A percentile compares a stretch with the other conserved stretches of the same genome.
phyloP scores from a whole-genome alignment of 2,888 invertebrate genomes.

The Xanthorhoe spadicearia region DNA sequence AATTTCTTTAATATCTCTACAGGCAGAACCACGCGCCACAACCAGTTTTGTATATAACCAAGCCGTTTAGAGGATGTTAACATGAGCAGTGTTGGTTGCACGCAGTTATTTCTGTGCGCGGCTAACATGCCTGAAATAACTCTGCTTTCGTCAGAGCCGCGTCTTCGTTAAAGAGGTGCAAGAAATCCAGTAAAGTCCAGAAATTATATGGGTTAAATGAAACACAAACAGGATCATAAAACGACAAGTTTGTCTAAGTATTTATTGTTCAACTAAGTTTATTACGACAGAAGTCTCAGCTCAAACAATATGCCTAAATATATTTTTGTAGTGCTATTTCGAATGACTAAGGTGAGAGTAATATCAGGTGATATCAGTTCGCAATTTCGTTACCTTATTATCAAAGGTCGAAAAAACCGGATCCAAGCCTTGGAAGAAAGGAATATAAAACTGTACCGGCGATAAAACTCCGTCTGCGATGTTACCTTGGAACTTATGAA shows the following conservation, averaged over 20 bases:
- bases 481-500: constrained; percentile 15
- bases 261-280: too few relatives aligned
- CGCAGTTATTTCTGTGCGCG: constrained; percentile 54
- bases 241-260: too few relatives aligned
- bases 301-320: background rate
- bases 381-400: constrained; percentile 17
- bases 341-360: constrained; percentile 20
- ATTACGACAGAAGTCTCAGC: too few relatives aligned
- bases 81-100: constrained; percentile 7
- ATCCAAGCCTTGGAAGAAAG: constrained; percentile 32
- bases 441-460: constrained; percentile 20
- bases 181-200: background rate
- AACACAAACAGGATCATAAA: too few relatives aligned
- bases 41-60: too few relatives aligned
- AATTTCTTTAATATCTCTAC: too few relatives aligned
- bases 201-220: too few relatives aligned
- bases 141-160: constrained; percentile 54
- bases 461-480: constrained; percentile 15
- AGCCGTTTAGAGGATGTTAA: constrained; percentile 9
- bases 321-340: background rate
- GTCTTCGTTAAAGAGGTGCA: constrained; percentile 37
- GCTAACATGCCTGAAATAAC: constrained; percentile 59
- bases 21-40: too few relatives aligned
- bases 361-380: constrained; percentile 19
- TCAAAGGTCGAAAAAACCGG: constrained; percentile 40